phyloP scores from a whole-genome alignment of 1,140 invertebrate species.

The Gerris buenoi region DNA sequence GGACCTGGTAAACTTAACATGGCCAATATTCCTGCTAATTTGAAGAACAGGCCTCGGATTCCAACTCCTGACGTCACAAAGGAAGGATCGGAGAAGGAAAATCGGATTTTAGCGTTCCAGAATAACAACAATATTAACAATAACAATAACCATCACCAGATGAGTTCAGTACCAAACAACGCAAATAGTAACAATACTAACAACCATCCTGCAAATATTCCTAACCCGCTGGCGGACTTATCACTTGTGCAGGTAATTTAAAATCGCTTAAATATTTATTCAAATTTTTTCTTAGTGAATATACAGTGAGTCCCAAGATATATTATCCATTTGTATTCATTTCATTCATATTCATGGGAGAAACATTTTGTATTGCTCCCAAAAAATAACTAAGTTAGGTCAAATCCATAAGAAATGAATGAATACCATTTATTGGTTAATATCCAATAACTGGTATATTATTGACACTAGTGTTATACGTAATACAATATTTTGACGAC shows the following conservation, averaged over 20 bases:
- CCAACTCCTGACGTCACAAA: conserved; percentile 73
- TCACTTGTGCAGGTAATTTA: conserved; percentile 9
- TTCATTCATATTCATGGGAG: too few species aligned
- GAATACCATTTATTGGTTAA: too few species aligned
- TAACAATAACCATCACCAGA: conserved; percentile 1
- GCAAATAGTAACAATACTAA: not conserved
- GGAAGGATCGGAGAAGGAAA: conserved; percentile 37
- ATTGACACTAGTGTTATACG: too few species aligned
- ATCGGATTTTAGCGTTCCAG: conserved; percentile 32
- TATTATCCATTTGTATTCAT: too few species aligned
- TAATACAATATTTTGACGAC: too few species aligned
- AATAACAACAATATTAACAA: conserved; percentile 34
- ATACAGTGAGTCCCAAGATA: too few species aligned
- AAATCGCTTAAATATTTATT: too few species aligned
- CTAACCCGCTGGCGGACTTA: conserved; percentile 4
- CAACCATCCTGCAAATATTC: not conserved
- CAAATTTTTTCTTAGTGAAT: too few species aligned
- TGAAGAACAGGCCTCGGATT: conserved; percentile 62
- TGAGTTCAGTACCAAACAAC: not conserved
- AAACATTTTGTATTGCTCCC: too few species aligned
- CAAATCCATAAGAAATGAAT: too few species aligned
- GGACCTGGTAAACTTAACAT: conserved; percentile 41
- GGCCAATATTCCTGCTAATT: conserved; percentile 35
- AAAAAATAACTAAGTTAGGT: too few species aligned
- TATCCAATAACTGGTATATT: too few species aligned